phyloP scores from a whole-genome alignment of 2,888 invertebrate genomes.

The Archips xylosteana region DNA sequence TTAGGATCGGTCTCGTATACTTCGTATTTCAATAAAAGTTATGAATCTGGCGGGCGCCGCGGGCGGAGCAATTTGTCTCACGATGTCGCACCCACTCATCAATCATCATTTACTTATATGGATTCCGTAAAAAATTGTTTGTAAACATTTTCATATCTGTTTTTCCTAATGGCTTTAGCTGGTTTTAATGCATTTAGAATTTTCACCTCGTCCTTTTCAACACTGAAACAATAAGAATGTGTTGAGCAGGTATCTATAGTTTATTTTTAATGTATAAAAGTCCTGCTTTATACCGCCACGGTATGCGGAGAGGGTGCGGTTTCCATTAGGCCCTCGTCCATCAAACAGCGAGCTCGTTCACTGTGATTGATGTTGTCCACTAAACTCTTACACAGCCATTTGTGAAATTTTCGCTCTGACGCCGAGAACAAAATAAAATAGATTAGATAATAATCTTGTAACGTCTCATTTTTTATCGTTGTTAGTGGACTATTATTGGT shows the following conservation, averaged over 20 bases:
- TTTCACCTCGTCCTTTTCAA: neutral
- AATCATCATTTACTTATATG: constrained; percentile 21
- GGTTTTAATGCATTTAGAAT: constrained; percentile 4
- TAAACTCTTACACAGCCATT: constrained; percentile 12
- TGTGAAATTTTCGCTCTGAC: constrained; percentile 9
- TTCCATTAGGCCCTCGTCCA: constrained; percentile 19
- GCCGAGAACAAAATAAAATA: neutral
- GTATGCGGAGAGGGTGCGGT: constrained; percentile 15
- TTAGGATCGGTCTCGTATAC: neutral
- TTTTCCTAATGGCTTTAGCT: constrained; percentile 2
- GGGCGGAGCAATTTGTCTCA: constrained; percentile 21
- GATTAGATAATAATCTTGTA: neutral
- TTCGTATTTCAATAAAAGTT: constrained; percentile 5
- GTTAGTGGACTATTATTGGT: neutral
- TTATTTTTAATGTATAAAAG: neutral
- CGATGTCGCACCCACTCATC: constrained; percentile 13
- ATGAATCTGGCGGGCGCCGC: constrained; percentile 1
- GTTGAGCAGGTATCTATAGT: neutral
- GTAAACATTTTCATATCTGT: constrained; percentile 19
- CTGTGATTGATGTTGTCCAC: constrained; percentile 32
- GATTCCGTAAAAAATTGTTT: constrained; percentile 24
- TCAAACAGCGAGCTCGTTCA: constrained; percentile 5
- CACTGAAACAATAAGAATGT: neutral
- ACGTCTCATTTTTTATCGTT: neutral
- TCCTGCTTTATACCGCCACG: neutral